Evolutionary conservation across 2,113 vertebrate species (phyloP).

Genomic region (Athene cunicularia): DNA sequence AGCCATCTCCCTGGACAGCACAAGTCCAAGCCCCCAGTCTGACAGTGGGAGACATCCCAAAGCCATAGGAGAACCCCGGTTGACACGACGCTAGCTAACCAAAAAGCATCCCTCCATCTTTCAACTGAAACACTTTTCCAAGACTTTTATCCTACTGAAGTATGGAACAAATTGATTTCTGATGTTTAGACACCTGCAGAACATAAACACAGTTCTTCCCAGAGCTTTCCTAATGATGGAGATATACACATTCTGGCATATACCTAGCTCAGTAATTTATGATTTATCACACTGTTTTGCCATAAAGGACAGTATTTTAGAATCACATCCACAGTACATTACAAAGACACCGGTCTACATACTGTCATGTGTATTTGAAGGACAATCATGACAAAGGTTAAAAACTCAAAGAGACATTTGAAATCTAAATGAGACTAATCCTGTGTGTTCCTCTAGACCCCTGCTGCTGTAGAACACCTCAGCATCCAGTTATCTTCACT

Average conservation of each 20-base stretch:
- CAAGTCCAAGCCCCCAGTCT: not conserved
- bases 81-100: not conserved
- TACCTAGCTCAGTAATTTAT: not conserved
- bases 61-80: accelerated
- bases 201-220: not conserved
- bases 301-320: not conserved
- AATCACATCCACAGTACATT: not conserved
- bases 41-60: not conserved
- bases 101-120: not conserved
- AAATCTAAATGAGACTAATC: not conserved
- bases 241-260: not conserved
- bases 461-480: not conserved
- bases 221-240: not conserved
- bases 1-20: not conserved
- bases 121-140: not conserved
- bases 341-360: not conserved
- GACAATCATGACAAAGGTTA: not conserved
- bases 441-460: not conserved
- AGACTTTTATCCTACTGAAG: not conserved
- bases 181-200: not conserved
- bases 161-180: not conserved
- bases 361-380: not conserved
- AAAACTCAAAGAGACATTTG: not conserved
- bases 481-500: not conserved
- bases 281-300: not conserved